Percentiles rank a stretch among this genome's conserved stretches.
These are phyloP conservation scores for Gastrophysa polygoni DNA, from an alignment of 2,888 invertebrate species.

Conservation along the genomic window DNA sequence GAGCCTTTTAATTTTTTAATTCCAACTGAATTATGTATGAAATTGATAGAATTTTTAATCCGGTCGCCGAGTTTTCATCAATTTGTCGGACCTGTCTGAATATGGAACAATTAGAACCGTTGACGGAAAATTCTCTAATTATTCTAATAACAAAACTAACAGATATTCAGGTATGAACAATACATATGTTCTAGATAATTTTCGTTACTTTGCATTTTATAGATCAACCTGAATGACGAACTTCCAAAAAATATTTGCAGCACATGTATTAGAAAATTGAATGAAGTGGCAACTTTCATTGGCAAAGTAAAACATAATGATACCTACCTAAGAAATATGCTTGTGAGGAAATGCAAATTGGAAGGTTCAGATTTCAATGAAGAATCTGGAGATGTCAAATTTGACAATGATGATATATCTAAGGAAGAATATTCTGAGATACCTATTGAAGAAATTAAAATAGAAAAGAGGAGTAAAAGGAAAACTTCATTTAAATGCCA, in stretches of 20 bases:
- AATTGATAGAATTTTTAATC: neutral
- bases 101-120: conserved; percentile 1
- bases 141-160: neutral
- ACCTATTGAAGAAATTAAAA: neutral
- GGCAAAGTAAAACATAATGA: conserved; percentile 25
- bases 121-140: neutral
- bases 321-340: conserved; percentile 21
- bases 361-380: neutral
- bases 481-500: conserved; percentile 11
- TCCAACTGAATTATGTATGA: neutral
- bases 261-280: conserved; percentile 20
- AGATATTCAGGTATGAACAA: conserved; percentile 10
- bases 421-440: neutral
- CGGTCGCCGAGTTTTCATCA: neutral
- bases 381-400: neutral
- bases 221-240: conserved; percentile 28
- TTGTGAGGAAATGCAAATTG: conserved; percentile 12
- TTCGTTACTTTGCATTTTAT: too few species aligned
- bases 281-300: conserved; percentile 28
- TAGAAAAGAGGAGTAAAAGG: neutral
- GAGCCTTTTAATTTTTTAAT: too few species aligned
- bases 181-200: neutral
- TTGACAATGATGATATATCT: neutral
- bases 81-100: conserved; percentile 11
- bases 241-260: conserved; percentile 33